Conservation (phyloP, 1,140 invertebrate genomes). For the Pentalonia nigronervosa region DNA sequence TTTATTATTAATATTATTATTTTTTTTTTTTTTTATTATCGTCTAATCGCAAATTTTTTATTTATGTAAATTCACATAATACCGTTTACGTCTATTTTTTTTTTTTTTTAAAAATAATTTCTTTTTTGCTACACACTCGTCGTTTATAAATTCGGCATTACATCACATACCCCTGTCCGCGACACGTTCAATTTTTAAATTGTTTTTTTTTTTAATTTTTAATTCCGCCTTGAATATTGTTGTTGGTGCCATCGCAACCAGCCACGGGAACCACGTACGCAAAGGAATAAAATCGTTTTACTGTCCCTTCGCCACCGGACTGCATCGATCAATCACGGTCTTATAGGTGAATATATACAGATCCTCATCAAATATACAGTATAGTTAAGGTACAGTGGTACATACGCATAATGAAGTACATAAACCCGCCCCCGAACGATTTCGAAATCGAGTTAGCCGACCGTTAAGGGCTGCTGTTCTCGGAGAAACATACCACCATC, state of each 20-base stretch:
- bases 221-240: not conserved
- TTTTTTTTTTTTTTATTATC: not conserved
- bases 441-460: not conserved
- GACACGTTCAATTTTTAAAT: not conserved
- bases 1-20: not conserved
- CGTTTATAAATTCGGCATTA: not conserved
- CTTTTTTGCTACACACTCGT: not conserved
- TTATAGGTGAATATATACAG: not conserved
- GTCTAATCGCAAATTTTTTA: not conserved
- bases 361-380: not conserved
- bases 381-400: not conserved
- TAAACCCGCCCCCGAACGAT: not conserved
- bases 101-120: not conserved
- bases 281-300: conserved; percentile 6
- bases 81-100: not conserved
- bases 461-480: not conserved
- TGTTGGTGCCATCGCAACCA: not conserved
- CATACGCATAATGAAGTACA: not conserved
- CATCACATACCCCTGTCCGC: not conserved
- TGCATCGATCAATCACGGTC: not conserved
- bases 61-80: not conserved
- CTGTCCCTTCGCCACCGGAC: not conserved
- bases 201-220: not conserved
- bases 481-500: not conserved
- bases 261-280: not conserved